A percentile compares a stretch with the other conserved stretches of the same genome.
Evolutionary conservation across 2,888 invertebrate species (phyloP).

Genomic region (Andrena camellia): DNA sequence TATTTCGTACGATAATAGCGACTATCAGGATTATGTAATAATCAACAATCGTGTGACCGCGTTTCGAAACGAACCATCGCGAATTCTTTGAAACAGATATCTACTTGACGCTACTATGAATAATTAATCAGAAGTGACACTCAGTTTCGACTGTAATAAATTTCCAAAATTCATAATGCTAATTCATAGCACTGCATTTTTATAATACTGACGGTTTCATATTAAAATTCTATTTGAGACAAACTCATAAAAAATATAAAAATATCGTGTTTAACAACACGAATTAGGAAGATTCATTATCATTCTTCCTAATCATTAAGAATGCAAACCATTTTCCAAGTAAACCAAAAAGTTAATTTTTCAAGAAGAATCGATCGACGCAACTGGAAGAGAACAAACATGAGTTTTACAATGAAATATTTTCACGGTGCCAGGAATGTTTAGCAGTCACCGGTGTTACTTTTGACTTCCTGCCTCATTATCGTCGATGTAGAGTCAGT

Average conservation of each 20-base stretch:
- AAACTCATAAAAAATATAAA: too few species aligned
- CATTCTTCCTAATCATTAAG: too few species aligned
- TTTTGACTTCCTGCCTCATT: constrained; percentile 72
- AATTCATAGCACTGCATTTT: too few species aligned
- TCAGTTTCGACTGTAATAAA: too few species aligned
- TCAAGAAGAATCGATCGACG: background rate
- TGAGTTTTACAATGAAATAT: constrained; percentile 5
- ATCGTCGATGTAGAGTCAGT: constrained; percentile 65
- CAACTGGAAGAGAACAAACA: background rate
- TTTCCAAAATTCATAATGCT: too few species aligned
- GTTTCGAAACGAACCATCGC: background rate
- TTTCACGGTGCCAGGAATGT: constrained; percentile 32
- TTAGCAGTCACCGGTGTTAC: constrained; percentile 30
- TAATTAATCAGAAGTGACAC: background rate
- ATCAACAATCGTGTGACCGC: background rate
- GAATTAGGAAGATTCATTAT: too few species aligned
- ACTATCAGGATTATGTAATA: background rate
- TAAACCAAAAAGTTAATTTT: too few species aligned
- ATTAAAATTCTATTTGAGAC: too few species aligned
- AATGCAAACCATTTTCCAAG: too few species aligned
- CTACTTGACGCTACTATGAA: background rate
- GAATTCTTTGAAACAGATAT: background rate
- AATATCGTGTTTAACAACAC: too few species aligned
- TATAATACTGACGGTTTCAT: too few species aligned
- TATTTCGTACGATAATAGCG: background rate